Base-by-base conservation (phyloP, 2,113 vertebrate species). In the Isichthys henryi region DNA sequence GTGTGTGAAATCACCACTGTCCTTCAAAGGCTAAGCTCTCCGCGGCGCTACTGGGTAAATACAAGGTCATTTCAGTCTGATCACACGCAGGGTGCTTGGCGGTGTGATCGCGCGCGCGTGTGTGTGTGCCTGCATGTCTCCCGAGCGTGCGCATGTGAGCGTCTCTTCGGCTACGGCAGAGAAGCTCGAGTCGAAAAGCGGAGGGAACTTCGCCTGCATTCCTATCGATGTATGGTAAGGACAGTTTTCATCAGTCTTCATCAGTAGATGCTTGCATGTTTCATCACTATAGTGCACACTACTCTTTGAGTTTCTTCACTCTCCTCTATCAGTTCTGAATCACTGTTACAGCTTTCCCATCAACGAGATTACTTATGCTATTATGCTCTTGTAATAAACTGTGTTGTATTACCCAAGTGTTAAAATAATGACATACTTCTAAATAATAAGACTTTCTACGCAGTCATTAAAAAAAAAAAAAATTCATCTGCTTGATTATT, bases 31-130 rank as follows among this genome's bases (percentile, higher is more conserved):
- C 87, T 62, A 66, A 62, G 92, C 84, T 83, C 91, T 88, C 91
- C 93, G 58, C 92, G 89, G 93, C 86, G 90, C 92, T 91, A 92
- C 89, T 66, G 1, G 93, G 92, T 94, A 94, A 94, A 95, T 90
- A 93, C 95, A 95, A 96, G 95, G 95, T 96, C 95, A 96, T 94
- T 91, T 91, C 92, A 62, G 92, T 92, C 92, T 74, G 89, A 91
- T 93, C 91, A 58, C 84, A 89, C 89, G 85, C 93, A 6, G 15
- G 3, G 52, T 19, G 21, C 56, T 21, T 43, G 86, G 23, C 43
- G 35, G 85, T 56, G 86, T 52, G 31, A 19, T 17, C 50, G 86
- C 50, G 53, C 50, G 31, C 31, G 52, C 1, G 48, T 50, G 83
- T n/a, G 86, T 58, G 86, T 45, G 88, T 43, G 88, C 35, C 52